Percentiles rank a stretch among this genome's conserved stretches.
phyloP scores from a whole-genome alignment of 2,113 vertebrate species.

The Tragulus kanchil region DNA sequence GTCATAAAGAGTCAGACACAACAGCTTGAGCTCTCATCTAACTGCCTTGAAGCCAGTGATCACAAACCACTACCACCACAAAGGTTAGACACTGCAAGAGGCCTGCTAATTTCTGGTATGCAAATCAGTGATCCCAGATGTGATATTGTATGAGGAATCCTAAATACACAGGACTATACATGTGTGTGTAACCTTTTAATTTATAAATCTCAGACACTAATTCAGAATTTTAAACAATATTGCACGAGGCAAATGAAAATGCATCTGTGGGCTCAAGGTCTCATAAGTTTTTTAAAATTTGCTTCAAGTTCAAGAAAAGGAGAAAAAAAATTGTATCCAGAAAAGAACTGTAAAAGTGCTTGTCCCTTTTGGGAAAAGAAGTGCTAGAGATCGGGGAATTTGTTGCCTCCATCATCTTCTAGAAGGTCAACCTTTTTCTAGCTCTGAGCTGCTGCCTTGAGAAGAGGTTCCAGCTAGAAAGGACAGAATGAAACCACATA shows the following conservation, averaged over 20 bases:
- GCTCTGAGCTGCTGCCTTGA: not conserved
- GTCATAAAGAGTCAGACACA: too few relatives aligned
- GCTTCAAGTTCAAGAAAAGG: not conserved
- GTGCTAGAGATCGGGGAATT: not conserved
- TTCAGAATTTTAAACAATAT: slow-evolving; percentile 37
- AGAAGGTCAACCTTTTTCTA: not conserved
- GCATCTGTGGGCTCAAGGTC: not conserved
- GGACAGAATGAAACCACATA: not conserved
- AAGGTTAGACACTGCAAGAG: not conserved
- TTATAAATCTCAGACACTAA: not conserved
- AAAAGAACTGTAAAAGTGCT: not conserved
- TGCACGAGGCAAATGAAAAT: not conserved
- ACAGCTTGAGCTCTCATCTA: too few relatives aligned
- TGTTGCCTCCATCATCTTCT: not conserved
- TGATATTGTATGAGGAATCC: not conserved
- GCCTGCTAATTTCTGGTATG: not conserved
- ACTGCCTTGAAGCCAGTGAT: not conserved
- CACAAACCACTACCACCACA: not conserved
- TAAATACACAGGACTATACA: not conserved
- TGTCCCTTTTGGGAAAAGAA: not conserved
- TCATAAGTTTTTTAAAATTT: not conserved
- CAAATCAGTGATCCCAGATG: not conserved
- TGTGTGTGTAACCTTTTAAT: not conserved
- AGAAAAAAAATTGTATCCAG: not conserved
- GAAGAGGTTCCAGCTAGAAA: not conserved